Evolutionary conservation across 2,113 vertebrate genomes (phyloP), one percentile per base, ranked within the genome.

Genomic region (Cricetomys ansorgei): DNA sequence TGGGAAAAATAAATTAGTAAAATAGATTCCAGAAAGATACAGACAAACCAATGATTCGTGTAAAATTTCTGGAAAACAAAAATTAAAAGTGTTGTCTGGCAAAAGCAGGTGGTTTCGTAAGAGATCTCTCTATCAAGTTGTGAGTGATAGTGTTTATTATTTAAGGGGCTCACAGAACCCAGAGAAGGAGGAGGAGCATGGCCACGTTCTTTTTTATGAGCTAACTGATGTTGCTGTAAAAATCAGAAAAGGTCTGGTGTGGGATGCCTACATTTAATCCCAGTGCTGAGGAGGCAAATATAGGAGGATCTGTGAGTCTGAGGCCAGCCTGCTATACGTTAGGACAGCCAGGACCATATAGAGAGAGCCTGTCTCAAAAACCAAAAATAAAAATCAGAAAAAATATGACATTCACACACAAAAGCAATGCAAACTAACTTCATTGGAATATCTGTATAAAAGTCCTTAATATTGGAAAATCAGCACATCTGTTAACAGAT

Each of bases 1-100:
- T 72, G 75, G 48, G 81, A 93, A 96, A 91, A 95, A 91, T 0
- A 90, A 88, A 45, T 96, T 80, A 81, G 45, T 72, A 62, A 94
- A 88, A 64, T 27, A 95, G 50, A 91, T 70, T 53, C 62, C 55
- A 79, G 34, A 89, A 89, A 94, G 10, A 86, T 57, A 84, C 0
- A 75, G 75, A 40, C 19, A 89, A 94, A 67, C 10, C 37, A 94
- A 15, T 88, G 83, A n/a, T 77, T 81, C 65, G 48, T 43, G 15
- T 73, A 70, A 89, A 80, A 73, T 96, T 92, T 88, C 75, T 48
- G 91, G 76, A 72, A 93, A 88, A 48, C 37, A 67, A 57, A 75
- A 91, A 77, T 50, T 72, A 57, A 93, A 37, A 93, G 12, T 23
- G 55, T 4, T 70, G 31, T 69, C 31, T 34, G 23, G 17, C 2